Evolutionary conservation across 2,113 vertebrate genomes (phyloP).

Genomic region (Scolopax mira): DNA sequence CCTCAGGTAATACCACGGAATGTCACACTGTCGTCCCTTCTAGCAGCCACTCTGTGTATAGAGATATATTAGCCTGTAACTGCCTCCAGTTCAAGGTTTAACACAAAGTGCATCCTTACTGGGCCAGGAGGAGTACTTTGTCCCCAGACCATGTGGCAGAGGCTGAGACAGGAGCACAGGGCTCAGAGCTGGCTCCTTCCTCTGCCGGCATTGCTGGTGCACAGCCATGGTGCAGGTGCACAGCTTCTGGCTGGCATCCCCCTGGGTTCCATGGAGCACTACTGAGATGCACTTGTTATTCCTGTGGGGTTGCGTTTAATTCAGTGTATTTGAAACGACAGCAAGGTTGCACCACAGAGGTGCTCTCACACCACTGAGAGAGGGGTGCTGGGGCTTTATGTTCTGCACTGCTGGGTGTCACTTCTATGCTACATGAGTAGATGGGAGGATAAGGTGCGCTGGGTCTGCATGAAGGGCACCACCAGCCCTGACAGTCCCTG

Average conservation of each 20-base stretch:
- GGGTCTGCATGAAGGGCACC: not conserved
- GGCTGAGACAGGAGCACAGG: not conserved
- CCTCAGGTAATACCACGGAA: not conserved
- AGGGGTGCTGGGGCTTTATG: accelerated
- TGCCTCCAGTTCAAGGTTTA: not conserved
- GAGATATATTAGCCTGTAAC: accelerated
- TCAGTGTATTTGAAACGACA: accelerated
- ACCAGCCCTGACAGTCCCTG: not conserved
- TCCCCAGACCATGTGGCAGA: not conserved
- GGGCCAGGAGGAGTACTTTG: not conserved
- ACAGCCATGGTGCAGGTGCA: accelerated
- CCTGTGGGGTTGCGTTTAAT: accelerated
- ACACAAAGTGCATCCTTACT: not conserved
- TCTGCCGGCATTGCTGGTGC: not conserved
- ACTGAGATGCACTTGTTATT: accelerated
- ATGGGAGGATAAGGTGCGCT: not conserved
- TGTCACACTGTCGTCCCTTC: not conserved
- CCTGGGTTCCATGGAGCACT: accelerated
- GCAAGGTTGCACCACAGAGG: not conserved
- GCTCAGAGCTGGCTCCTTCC: not conserved
- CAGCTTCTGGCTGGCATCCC: not conserved
- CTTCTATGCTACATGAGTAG: not conserved
- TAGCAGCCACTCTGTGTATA: accelerated
- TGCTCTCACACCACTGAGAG: not conserved
- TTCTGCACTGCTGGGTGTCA: not conserved